Percentiles rank a stretch among this genome's conserved stretches.
phyloP scores from a whole-genome alignment of 2,113 vertebrate species.

The Calypte anna region DNA sequence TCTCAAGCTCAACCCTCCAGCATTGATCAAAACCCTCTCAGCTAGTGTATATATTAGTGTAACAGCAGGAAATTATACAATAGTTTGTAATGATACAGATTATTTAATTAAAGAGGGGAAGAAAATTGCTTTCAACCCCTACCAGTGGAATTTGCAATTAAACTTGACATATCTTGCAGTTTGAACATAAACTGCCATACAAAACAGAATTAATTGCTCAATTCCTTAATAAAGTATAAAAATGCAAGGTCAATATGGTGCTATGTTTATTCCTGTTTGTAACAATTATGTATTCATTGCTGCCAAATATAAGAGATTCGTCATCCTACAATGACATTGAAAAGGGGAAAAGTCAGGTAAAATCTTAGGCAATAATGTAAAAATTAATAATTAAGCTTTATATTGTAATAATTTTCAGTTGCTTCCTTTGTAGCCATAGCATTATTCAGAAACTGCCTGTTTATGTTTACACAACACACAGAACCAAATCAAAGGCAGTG shows the following conservation, averaged over 20 bases:
- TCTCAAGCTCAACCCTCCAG: no score
- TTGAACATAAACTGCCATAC: neutral
- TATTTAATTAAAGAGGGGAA: neutral
- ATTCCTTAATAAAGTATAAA: slow-evolving; percentile 10
- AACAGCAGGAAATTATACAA: neutral
- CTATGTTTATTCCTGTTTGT: neutral
- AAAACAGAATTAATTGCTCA: slow-evolving; percentile 25
- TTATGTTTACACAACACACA: neutral
- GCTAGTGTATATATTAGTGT: neutral
- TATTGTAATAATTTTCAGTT: neutral
- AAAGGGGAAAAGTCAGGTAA: neutral
- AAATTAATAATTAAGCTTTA: neutral
- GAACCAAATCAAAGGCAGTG: neutral
- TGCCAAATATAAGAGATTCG: neutral
- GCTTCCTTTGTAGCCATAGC: neutral
- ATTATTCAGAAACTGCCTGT: neutral
- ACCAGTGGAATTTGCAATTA: neutral
- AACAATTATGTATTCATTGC: neutral
- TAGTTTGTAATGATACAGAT: neutral
- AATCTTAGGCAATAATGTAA: neutral
- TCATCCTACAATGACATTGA: neutral
- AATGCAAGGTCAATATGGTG: neutral
- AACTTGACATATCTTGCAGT: neutral
- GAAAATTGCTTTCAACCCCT: neutral
- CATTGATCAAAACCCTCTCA: no score